Evolutionary conservation across 1,140 invertebrate genomes (phyloP), one percentile per base, ranked within the genome.

Genomic region (Mizuhopecten yessoensis): DNA sequence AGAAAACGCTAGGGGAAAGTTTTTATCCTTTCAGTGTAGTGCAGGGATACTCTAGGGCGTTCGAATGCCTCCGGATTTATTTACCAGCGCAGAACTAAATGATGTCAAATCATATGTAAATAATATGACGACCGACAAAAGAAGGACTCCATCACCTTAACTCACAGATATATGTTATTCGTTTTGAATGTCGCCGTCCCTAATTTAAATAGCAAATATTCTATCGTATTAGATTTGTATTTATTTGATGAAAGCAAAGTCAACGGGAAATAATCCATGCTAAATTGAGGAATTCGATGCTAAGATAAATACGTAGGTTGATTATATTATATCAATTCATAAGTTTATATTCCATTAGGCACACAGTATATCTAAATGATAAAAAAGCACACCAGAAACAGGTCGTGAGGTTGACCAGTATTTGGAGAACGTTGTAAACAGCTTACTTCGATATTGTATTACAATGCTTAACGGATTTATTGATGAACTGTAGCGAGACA

Each of bases 91-190:
- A 29, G 57, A 75, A 75, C 57, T 75, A 29, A 75, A 75, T 17
- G 57, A 75, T 75, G 57, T 75, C 57, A 75, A 75, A 75, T 75
- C n/a, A 75, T 75, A 29, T 75, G 57, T 75, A 75, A 75, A 75
- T n/a, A 75, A 75, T 75, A 7, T 75, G 23, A 75, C 57, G 23
- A 75, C 29, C n/a, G 57, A 75, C 57, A 75, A 75, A 75, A 75
- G 57, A 75, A 23, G 57, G n/a, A 75, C 57, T 75, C 57, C 23
- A n/a, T 75, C n/a, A 75, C 57, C 57, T 75, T 75, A n/a, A n/a
- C n/a, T n/a, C n/a, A 75, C 57, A 29, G 29, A 29, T 75, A 75
- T 45, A 75, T 13, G n/a, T 75, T 75, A 13, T 75, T 2, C n/a
- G 29, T 75, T n/a, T 10, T 75, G 57, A 75, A 29, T 75, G 3